These are phyloP conservation scores for Xenentodon cancila DNA, from an alignment of 2,797 vertebrate species.

Conservation along the genomic window DNA sequence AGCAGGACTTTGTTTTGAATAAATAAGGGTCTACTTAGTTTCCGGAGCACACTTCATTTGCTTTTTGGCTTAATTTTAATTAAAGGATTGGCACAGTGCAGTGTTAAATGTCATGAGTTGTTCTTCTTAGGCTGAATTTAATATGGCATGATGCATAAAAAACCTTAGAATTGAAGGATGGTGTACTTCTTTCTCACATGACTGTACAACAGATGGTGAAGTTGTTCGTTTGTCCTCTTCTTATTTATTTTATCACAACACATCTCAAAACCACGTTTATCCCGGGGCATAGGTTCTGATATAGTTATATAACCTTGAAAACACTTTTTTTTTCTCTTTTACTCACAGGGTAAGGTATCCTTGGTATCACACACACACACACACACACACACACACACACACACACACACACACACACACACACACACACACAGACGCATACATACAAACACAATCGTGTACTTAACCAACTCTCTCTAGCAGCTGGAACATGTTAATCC, in stretches of 20 bases:
- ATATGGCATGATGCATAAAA: too few relatives aligned
- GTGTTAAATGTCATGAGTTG: too few relatives aligned
- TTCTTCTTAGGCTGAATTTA: too few relatives aligned
- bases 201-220: slow-evolving; percentile 30
- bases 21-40: too few relatives aligned
- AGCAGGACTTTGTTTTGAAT: too few relatives aligned
- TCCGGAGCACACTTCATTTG: too few relatives aligned
- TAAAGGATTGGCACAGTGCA: too few relatives aligned
- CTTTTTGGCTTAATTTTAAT: too few relatives aligned
- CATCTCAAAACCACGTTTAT: slow-evolving; percentile 20
- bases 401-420: not conserved
- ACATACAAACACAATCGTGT: slow-evolving; percentile 16
- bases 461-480: slow-evolving; percentile 38
- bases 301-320: slow-evolving; percentile 40
- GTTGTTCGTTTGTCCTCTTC: slow-evolving; percentile 26
- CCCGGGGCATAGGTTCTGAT: slow-evolving; percentile 10
- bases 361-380: not conserved
- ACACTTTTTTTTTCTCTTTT: slow-evolving; percentile 17
- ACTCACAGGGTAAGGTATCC: slow-evolving; percentile 19
- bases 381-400: slow-evolving; percentile 13
- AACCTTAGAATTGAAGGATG: too few relatives aligned
- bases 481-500: slow-evolving; percentile 63
- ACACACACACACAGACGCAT: too few relatives aligned
- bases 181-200: not conserved
- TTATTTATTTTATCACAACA: slow-evolving; percentile 28